These are phyloP conservation scores for Conopomorpha cramerella DNA, from an alignment of 1,140 invertebrate genomes.

Conservation along the genomic window DNA sequence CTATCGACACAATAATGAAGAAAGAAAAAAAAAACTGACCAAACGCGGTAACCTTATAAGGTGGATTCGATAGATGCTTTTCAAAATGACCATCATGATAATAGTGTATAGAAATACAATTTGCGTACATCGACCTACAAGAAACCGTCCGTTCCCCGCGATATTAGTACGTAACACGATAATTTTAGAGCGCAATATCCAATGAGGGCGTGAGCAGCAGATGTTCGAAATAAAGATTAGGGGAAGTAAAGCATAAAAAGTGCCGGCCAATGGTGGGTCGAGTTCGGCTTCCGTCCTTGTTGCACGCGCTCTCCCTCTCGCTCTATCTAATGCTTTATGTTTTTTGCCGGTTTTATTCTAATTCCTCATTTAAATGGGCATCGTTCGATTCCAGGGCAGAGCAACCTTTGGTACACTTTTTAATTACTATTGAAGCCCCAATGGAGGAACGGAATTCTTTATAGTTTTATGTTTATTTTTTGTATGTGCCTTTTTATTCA, in stretches of 20 bases:
- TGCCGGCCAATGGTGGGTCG: slow-evolving; percentile 39
- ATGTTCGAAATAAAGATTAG: slow-evolving; percentile 56
- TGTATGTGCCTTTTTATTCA: too few species aligned
- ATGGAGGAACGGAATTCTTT: too few species aligned
- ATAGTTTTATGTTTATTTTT: too few species aligned
- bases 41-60: slow-evolving; percentile 31
- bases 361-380: slow-evolving; percentile 54
- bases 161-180: slow-evolving; percentile 40
- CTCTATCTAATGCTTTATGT: slow-evolving; percentile 56
- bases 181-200: slow-evolving; percentile 51
- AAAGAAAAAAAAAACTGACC: background rate
- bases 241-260: slow-evolving; percentile 58
- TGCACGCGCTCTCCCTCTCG: slow-evolving; percentile 15
- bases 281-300: slow-evolving; percentile 22
- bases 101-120: slow-evolving; percentile 24
- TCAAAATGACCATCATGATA: slow-evolving; percentile 28
- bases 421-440: too few species aligned
- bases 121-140: slow-evolving; percentile 32
- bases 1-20: background rate
- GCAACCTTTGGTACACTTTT: slow-evolving; percentile 27
- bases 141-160: slow-evolving; percentile 16
- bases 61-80: slow-evolving; percentile 36
- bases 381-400: slow-evolving; percentile 40
- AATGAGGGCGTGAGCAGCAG: slow-evolving; percentile 43
- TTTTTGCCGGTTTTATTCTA: slow-evolving; percentile 58